Conservation (phyloP, 2,797 vertebrate genomes). For the Novumbra hubbsi region DNA sequence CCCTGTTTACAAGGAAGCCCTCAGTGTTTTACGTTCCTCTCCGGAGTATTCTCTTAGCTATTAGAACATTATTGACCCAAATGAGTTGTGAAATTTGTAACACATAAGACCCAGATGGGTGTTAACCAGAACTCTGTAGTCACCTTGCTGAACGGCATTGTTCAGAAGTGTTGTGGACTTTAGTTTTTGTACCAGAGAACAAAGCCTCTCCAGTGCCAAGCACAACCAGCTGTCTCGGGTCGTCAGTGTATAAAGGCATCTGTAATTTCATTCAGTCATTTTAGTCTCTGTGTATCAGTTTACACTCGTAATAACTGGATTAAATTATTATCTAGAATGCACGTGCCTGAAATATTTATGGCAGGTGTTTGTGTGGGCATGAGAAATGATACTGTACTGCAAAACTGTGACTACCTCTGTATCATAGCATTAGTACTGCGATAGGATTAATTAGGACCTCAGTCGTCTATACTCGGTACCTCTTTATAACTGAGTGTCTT, state of each 20-base stretch:
- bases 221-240: neutral
- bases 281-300: neutral
- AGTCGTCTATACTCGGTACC: no score
- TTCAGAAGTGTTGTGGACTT: neutral
- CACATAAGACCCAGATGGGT: slow-evolving; percentile 16
- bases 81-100: slow-evolving; percentile 34
- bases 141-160: neutral
- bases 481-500: no score
- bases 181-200: neutral
- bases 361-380: neutral
- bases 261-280: neutral
- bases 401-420: neutral
- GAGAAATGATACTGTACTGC: neutral
- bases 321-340: neutral
- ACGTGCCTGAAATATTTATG: neutral
- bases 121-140: slow-evolving; percentile 9
- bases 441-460: neutral
- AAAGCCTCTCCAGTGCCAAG: neutral
- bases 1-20: slow-evolving; percentile 37
- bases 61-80: slow-evolving; percentile 33
- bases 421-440: no score
- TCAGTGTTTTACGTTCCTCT: slow-evolving; percentile 25
- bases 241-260: neutral
- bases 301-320: neutral
- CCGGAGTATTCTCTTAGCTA: slow-evolving; percentile 12